Conservation (phyloP, 2,113 vertebrate genomes). For the Megaceryle maxima region DNA sequence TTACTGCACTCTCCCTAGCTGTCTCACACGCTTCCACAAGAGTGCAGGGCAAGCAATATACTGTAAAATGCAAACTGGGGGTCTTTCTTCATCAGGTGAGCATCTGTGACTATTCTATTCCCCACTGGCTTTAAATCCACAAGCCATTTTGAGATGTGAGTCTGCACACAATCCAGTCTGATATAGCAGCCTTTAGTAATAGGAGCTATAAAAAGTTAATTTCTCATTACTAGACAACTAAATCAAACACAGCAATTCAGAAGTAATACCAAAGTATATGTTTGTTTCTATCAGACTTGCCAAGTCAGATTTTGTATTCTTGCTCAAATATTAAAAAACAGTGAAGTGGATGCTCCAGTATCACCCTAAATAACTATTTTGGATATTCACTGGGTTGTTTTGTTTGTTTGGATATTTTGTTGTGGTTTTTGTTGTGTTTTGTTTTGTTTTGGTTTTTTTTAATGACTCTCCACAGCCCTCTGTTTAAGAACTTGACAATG, state of each 20-base stretch:
- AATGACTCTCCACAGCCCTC: not conserved
- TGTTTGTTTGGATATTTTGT: not conserved
- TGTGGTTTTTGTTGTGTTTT: too few relatives aligned
- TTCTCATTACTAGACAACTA: not conserved
- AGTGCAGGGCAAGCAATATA: not conserved
- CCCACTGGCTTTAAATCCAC: not conserved
- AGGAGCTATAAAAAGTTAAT: not conserved
- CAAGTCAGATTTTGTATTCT: not conserved
- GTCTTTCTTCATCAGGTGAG: not conserved
- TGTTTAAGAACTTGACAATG: not conserved
- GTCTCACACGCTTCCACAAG: not conserved
- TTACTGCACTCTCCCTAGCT: not conserved
- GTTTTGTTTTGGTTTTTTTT: too few relatives aligned
- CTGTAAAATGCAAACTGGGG: not conserved
- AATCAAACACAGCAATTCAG: not conserved
- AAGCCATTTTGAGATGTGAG: not conserved
- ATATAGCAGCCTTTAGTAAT: not conserved
- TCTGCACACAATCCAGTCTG: not conserved
- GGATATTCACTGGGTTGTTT: not conserved
- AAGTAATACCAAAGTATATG: not conserved
- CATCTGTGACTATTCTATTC: not conserved
- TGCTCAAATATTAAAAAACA: not conserved
- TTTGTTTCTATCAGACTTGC: not conserved
- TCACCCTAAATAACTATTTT: not conserved
- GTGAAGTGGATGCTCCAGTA: not conserved